Percentiles rank a stretch among this genome's conserved stretches.
These are phyloP conservation scores for Euleptes europaea DNA, from an alignment of 2,113 vertebrate species.

Conservation along the genomic window DNA sequence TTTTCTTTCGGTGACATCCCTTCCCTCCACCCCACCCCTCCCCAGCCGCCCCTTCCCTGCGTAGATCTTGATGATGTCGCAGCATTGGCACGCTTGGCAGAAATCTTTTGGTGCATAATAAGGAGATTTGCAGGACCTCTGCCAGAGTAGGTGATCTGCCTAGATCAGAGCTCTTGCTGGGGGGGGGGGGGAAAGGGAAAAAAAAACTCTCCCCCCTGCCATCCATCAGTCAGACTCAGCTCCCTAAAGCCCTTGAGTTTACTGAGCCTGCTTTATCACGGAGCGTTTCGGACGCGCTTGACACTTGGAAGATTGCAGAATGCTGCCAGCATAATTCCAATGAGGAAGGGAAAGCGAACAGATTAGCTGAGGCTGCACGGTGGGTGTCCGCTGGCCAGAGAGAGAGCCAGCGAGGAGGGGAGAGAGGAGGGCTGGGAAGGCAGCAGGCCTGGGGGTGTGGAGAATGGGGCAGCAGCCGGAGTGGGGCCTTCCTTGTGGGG, in stretches of 20 bases:
- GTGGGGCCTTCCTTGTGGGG: too few relatives aligned
- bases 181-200: background rate
- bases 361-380: background rate
- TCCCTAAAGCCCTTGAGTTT: slow-evolving; percentile 16
- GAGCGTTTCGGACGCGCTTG: accelerated
- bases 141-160: background rate
- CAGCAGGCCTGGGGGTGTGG: too few relatives aligned
- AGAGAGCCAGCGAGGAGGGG: accelerated
- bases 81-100: background rate
- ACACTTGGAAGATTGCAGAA: slow-evolving; percentile 30
- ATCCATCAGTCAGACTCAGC: background rate
- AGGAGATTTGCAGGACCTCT: background rate
- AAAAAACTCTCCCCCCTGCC: background rate
- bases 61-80: too few relatives aligned
- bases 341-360: background rate
- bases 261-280: slow-evolving; percentile 27
- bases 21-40: background rate
- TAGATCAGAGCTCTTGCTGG: background rate
- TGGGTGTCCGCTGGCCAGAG: background rate
- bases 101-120: background rate
- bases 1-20: background rate
- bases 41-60: background rate
- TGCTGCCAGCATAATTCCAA: slow-evolving; percentile 31
- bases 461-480: background rate
- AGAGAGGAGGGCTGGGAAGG: background rate